Evolutionary conservation across 2,797 vertebrate species (phyloP), one percentile per base, ranked within the genome.

Genomic region (Hylomyscus alleni): DNA sequence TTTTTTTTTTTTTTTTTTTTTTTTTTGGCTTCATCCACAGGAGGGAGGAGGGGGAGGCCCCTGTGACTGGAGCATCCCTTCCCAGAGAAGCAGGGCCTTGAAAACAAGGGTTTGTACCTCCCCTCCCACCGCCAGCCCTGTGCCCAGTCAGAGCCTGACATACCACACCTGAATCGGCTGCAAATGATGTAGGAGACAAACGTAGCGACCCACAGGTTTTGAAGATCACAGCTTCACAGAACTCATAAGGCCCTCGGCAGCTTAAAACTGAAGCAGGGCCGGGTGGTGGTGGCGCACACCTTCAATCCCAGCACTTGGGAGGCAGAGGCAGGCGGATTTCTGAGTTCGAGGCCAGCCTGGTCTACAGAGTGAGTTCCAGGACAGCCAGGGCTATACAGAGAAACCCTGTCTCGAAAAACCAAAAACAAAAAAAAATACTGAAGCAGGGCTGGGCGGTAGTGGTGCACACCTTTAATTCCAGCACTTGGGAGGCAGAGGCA

Each of bases 1-100:
- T n/a, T n/a, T n/a, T n/a, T n/a, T n/a, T n/a, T n/a, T n/a, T n/a
- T n/a, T n/a, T n/a, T n/a, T n/a, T n/a, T n/a, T n/a, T n/a, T n/a
- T n/a, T n/a, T n/a, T n/a, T n/a, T n/a, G n/a, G n/a, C n/a, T n/a
- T 44, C 77, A 83, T 50, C 60, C 37, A 75, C 89, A 89, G 89
- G 90, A 75, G 83, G 54, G 50, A 94, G 75, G 60, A 89, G 50
- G 76, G 24, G 50, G 93, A 77, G 89, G 83, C 19, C 26, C 77
- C 19, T 2, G 54, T 24, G 60, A 75, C n/a, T 80, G 76, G 69
- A 52, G 72, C 95, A 76, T 69, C 37, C 83, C 14, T 58, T 56
- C 1, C 56, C 60, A 78, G n/a, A 47, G 52, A 72, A 69, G 47
- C 47, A 69, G 86, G 88, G 60, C 20, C 47, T 76, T 24, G 44